Base-by-base conservation (phyloP, 2,888 invertebrate species). In the Acrobasis repandana region DNA sequence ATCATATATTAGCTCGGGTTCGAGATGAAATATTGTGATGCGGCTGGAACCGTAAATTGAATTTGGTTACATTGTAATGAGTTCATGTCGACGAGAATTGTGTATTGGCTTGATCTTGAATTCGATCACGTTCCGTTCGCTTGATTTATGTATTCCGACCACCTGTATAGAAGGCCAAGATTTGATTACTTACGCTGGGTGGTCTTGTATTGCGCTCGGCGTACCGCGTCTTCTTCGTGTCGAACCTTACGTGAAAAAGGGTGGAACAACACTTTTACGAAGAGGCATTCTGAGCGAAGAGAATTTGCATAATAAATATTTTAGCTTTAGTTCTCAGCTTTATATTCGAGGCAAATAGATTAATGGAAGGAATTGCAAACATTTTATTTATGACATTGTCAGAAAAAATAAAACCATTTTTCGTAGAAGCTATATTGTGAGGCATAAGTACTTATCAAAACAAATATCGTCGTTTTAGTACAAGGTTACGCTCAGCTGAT, bases 31-130 rank as follows among this genome's bases (percentile, higher is more conserved):
- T 88, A 86, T 88, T 86, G 83, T 83, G 85, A 89, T 85, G 82
- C 79, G 84, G 83, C 77, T 77, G 79, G 73, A 76, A 79, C 77
- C 73, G 82, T 83, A 89, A 89, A 90, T 90, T 89, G 88, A 88
- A 90, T 90, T 89, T 84, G 86, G 88, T 85, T 89, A 85, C 81
- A 84, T 80, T 86, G 83, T 90, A 90, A 91, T 90, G 88, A 90
- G 86, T 86, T 85, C 83, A 83, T 85, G 85, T 84, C 83, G 82
- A 74, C 77, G 74, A 76, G 80, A 82, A 81, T 83, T 83, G 79
- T 83, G 82, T 86, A 85, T 85, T 81, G 83, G 78, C 76, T 85
- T 83, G 82, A 89, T 89, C 89, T 86, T 86, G 80, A 89, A 88
- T 86, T 86, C 85, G 83, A 87, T 90, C 90, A 89, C 88, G 91